Evolutionary conservation across 2,797 vertebrate species (phyloP).

Genomic region (Cossypha heuglini): DNA sequence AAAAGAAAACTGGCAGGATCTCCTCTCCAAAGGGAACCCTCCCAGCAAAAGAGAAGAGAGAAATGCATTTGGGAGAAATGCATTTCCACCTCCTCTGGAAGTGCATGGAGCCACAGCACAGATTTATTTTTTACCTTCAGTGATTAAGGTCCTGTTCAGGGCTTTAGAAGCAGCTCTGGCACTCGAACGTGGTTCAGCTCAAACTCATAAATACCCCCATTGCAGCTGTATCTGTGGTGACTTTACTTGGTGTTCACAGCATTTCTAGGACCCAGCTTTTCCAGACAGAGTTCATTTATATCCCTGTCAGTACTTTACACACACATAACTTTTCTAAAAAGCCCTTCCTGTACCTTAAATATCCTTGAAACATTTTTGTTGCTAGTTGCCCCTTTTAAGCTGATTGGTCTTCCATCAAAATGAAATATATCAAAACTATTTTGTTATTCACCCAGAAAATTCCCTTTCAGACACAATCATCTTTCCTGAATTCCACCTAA

Average conservation of each 20-base stretch:
- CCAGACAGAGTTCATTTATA: neutral
- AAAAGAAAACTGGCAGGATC: constrained; percentile 24
- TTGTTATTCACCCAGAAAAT: constrained; percentile 50
- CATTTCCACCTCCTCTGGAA: neutral
- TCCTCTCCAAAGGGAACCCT: neutral
- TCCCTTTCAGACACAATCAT: constrained; percentile 27
- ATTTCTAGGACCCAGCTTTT: neutral
- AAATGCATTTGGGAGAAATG: neutral
- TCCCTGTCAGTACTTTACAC: neutral
- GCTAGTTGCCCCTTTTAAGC: neutral
- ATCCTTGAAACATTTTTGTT: constrained; percentile 26
- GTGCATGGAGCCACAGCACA: neutral
- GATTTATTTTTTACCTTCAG: neutral
- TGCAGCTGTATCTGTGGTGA: neutral
- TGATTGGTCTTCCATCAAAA: constrained; percentile 40
- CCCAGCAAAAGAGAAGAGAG: neutral
- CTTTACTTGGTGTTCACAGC: neutral
- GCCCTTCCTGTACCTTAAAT: constrained; percentile 1
- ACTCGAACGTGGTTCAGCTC: accelerated
- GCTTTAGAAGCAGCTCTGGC: neutral
- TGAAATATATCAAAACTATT: constrained; percentile 39
- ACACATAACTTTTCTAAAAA: neutral
- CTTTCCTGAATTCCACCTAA: constrained; percentile 1
- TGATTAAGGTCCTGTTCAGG: neutral
- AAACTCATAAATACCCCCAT: neutral